Evolutionary conservation across 2,113 vertebrate species (phyloP), one percentile per base, ranked within the genome.

Genomic region (Phylloscopus trochilus): DNA sequence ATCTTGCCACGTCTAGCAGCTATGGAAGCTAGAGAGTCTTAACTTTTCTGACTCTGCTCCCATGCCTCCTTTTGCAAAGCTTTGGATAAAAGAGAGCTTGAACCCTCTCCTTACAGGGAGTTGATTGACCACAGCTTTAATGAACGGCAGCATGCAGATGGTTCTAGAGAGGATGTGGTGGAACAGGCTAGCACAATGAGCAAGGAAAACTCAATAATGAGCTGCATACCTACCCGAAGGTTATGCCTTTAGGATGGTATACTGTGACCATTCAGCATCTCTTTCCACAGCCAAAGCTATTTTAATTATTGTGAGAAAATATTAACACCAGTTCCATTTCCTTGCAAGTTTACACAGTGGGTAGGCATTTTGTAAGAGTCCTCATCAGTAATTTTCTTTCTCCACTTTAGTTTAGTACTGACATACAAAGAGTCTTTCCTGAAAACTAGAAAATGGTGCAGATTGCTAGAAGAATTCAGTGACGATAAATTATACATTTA

Each of bases 41-140:
- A 85, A 55, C 30, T 88, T 81, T 91, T 90, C 35, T 76, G 78
- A 79, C 46, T 91, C 66, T 69, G 7, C 46, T 81, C 35, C 30
- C 19, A 31, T 58, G 67, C 20, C 47, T 92, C 24, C 26, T 39
- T 80, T 67, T 68, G n/a, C 62, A 87, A 80, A 75, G 13, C 20
- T 91, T 28, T 86, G 75, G 90, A 87, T 69, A 88, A 92, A 94
- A 88, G 30, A 63, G 68, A 69, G 44, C 10, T n/a, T 35, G 24
- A 85, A 66, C 66, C 24, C 23, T 68, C 23, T 89, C 43, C 64
- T 77, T 70, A 27, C n/a, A 72, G n/a, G 52, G 37, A 83, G 47
- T 1, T 83, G 56, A 55, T 68, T 1, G 0, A 81, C 62, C 14
- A 56, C 27, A 68, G 49, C 18, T 91, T 83, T 92, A 88, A 31